A percentile compares a stretch with the other conserved stretches of the same genome.
phyloP scores from a whole-genome alignment of 1,140 invertebrate species.

The Drosophila malerkotliana region DNA sequence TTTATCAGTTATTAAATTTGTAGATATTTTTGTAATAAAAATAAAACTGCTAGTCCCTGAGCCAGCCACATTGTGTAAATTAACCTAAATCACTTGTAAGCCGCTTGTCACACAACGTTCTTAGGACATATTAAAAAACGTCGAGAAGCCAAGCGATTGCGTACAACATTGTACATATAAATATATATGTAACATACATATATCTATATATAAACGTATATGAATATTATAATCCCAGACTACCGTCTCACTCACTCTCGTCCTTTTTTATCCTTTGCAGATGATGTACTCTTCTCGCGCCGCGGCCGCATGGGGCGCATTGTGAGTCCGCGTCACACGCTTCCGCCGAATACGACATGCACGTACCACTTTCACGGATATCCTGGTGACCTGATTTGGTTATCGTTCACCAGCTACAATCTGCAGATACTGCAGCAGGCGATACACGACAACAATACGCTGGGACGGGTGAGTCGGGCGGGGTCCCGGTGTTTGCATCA shows the following conservation, averaged over 20 bases:
- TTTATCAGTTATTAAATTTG: background rate
- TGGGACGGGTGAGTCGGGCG: conserved; percentile 77
- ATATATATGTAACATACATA: conserved; percentile 10
- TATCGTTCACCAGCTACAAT: conserved; percentile 93
- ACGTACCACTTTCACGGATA: conserved; percentile 92
- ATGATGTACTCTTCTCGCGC: conserved; percentile 85
- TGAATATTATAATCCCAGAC: conserved; percentile 53
- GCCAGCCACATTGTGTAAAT: conserved; percentile 62
- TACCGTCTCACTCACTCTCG: conserved; percentile 27
- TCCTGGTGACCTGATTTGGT: conserved; percentile 92
- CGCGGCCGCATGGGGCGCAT: conserved; percentile 87
- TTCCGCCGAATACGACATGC: conserved; percentile 93
- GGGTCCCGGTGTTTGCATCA: conserved; percentile 11
- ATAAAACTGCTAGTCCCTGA: conserved; percentile 10
- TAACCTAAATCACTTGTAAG: conserved; percentile 77
- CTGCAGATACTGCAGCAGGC: conserved; percentile 88
- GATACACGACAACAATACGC: conserved; percentile 84
- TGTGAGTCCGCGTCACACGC: conserved; percentile 91
- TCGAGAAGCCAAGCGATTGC: conserved; percentile 34
- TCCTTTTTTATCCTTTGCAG: conserved; percentile 49
- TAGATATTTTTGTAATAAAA: conserved; percentile 12
- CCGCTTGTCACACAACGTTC: conserved; percentile 73
- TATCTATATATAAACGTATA: conserved; percentile 11
- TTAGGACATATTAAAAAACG: conserved; percentile 73
- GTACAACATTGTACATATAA: conserved; percentile 15